These are phyloP conservation scores for Rotaria macrura DNA, from an alignment of 2,888 invertebrate genomes.

Conservation along the genomic window DNA sequence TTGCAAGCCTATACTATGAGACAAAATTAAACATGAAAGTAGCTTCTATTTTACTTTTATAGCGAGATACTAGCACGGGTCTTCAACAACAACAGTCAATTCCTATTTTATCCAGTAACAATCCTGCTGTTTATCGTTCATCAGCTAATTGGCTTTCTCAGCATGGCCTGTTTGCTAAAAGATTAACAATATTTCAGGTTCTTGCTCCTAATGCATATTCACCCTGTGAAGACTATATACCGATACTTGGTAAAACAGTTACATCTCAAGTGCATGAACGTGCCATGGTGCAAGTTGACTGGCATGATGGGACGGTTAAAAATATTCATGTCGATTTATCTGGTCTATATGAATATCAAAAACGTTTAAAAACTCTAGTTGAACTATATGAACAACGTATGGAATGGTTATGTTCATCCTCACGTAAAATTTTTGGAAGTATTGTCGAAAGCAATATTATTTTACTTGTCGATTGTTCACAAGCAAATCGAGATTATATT, in stretches of 20 bases:
- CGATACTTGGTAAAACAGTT: conserved; percentile 48
- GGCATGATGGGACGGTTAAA: conserved; percentile 49
- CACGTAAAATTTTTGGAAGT: conserved; percentile 47
- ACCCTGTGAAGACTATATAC: conserved; percentile 48
- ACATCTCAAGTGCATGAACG: conserved; percentile 50
- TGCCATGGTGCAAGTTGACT: conserved; percentile 49
- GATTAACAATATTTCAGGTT: conserved; percentile 48
- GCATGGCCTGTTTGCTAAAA: conserved; percentile 41
- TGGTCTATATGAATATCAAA: conserved; percentile 50
- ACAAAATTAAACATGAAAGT: too few relatives aligned
- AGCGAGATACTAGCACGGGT: background rate
- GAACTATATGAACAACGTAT: conserved; percentile 46
- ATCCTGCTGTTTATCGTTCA: conserved; percentile 2
- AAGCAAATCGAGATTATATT: conserved; percentile 47
- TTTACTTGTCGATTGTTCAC: conserved; percentile 46
- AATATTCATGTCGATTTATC: conserved; percentile 50
- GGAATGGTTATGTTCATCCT: conserved; percentile 47
- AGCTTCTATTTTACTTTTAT: background rate
- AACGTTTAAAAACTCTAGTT: conserved; percentile 45
- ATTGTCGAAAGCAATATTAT: conserved; percentile 48
- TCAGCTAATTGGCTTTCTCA: conserved; percentile 28
- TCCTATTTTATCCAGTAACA: background rate
- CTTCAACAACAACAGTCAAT: background rate
- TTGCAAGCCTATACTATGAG: too few relatives aligned
- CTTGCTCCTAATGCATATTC: conserved; percentile 49